Percentiles rank a stretch among this genome's conserved stretches.
phyloP scores from a whole-genome alignment of 2,797 vertebrate genomes.

The Molossus alvarezi region DNA sequence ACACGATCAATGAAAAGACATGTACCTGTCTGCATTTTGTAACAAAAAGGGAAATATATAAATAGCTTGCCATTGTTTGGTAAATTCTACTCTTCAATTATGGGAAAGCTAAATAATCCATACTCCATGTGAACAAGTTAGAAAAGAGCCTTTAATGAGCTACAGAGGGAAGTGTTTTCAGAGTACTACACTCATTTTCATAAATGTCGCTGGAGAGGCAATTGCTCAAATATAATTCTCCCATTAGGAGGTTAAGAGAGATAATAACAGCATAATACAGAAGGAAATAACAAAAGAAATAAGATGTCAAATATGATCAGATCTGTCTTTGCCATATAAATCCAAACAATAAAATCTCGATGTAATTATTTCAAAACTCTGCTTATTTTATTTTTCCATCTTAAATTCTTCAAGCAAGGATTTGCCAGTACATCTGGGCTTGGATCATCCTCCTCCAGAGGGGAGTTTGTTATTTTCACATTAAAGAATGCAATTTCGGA shows the following conservation, averaged over 20 bases:
- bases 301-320: conserved; percentile 72
- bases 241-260: conserved; percentile 78
- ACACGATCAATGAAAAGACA: conserved; percentile 57
- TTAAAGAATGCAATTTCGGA: background rate
- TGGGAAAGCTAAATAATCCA: conserved; percentile 67
- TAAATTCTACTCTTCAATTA: conserved; percentile 54
- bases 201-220: conserved; percentile 76
- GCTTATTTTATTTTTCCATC: conserved; percentile 63
- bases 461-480: conserved; percentile 9
- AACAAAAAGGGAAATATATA: conserved; percentile 76
- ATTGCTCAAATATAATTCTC: conserved; percentile 78
- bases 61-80: conserved; percentile 73
- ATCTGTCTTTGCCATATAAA: conserved; percentile 73
- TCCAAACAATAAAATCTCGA: conserved; percentile 65
- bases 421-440: background rate
- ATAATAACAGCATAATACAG: conserved; percentile 69
- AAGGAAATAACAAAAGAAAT: conserved; percentile 80
- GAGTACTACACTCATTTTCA: conserved; percentile 66
- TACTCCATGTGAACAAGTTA: conserved; percentile 66
- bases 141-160: conserved; percentile 65
- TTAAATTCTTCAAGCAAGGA: conserved; percentile 51
- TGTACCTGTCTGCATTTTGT: conserved; percentile 59
- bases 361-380: conserved; percentile 74
- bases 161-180: conserved; percentile 51
- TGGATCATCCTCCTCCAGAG: background rate